Base-by-base conservation (phyloP, 2,888 invertebrate species). In the Lasioglossum marginatum region DNA sequence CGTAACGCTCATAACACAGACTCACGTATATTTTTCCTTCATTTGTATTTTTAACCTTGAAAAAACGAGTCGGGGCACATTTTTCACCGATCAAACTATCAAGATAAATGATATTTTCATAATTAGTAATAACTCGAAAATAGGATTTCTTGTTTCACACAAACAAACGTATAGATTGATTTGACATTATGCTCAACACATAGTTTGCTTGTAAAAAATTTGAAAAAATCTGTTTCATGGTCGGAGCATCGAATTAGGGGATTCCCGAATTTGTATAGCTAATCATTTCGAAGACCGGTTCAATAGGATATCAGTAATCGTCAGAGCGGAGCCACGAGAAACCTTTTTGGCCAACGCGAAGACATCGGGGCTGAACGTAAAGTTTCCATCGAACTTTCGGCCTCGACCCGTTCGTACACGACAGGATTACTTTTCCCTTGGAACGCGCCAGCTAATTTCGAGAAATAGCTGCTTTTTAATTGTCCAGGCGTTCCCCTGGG, bases 391-490 rank as follows among this genome's bases (percentile, higher is more conserved):
- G 66, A 76, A 77, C 63, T 31, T 60, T n/a, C 66, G 23, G 0
- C 10, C 37, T 31, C 4, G 43, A 2, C 6, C 31, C 45, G 12
- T n/a, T 66, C 34, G n/a, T 23, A 19, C 14, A n/a, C 57, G 43
- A 72, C 68, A 45, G 77, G 57, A 73, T 72, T 81, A 75, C 34
- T 63, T 66, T 40, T 10, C 77, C 31, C 63, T 12, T 37, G 40
- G 45, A 43, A 77, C 52, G 71, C 60, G 79, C 40, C 71, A 16
- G 83, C 72, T 86, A 81, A 82, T 86, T 81, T 73, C 81, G 31
- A 63, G 78, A 40, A 52, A 83, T 68, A 76, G 57, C 76, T 81
- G 68, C 70, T 63, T 85, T 43, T 37, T 79, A 79, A 85, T 85
- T 77, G 73, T n/a, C 70, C 27, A 14, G 63, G 3, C 31, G 34